Evolutionary conservation across 2,888 invertebrate genomes (phyloP).

Genomic region (Mylabris sibirica): DNA sequence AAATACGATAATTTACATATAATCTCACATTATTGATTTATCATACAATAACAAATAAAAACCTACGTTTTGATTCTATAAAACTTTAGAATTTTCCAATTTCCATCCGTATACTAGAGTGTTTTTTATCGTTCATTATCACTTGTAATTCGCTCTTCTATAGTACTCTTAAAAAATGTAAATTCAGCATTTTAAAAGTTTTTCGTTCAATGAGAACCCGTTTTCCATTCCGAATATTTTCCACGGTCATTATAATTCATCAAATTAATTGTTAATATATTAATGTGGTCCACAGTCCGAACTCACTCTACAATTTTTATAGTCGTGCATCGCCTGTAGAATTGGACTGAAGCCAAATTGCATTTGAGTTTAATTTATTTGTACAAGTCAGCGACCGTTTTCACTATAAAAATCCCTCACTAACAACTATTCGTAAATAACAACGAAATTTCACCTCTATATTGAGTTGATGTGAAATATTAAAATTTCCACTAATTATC

Average conservation of each 20-base stretch:
- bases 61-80: background rate
- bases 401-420: background rate
- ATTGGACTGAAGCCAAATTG: background rate
- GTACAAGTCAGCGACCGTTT: background rate
- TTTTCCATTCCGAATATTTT: background rate
- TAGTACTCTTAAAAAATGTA: background rate
- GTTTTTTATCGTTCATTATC: background rate
- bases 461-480: background rate
- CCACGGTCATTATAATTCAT: conserved; percentile 1
- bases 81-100: background rate
- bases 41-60: no score
- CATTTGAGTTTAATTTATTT: background rate
- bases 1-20: background rate
- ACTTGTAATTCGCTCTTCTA: background rate
- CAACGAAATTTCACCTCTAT: background rate
- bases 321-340: background rate
- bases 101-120: background rate
- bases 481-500: background rate
- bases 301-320: background rate
- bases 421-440: background rate
- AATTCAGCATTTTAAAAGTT: background rate
- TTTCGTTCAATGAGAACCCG: background rate
- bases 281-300: background rate
- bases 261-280: conserved; percentile 11
- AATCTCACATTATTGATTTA: background rate